These are phyloP conservation scores for Plebejus melissa DNA, from an alignment of 2,888 invertebrate genomes.

Conservation along the genomic window DNA sequence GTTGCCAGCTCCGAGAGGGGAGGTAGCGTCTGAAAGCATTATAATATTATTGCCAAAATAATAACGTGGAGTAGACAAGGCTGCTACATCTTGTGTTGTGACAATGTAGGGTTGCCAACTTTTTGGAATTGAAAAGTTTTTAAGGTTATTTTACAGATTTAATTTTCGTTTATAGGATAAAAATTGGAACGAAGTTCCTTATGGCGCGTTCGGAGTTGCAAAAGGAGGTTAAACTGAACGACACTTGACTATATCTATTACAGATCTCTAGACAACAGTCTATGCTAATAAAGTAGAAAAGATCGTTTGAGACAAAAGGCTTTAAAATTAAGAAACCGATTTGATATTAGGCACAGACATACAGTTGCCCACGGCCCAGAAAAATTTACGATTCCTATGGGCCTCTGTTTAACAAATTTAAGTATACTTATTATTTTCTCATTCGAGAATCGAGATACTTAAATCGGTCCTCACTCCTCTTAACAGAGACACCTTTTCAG, in stretches of 20 bases:
- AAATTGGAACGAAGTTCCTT: too few species aligned
- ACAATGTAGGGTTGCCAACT: constrained; percentile 42
- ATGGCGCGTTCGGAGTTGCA: too few species aligned
- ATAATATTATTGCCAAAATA: constrained; percentile 72
- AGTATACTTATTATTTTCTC: too few species aligned
- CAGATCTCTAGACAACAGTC: too few species aligned
- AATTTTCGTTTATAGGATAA: background rate
- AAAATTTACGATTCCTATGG: too few species aligned
- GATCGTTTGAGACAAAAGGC: background rate
- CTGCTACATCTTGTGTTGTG: constrained; percentile 43
- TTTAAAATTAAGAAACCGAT: background rate
- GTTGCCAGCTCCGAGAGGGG: constrained; percentile 50
- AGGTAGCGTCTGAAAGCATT: constrained; percentile 55
- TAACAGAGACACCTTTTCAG: background rate
- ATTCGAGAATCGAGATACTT: too few species aligned
- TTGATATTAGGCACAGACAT: background rate
- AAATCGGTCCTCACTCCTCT: background rate
- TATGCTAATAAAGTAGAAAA: too few species aligned
- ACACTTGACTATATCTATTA: too few species aligned
- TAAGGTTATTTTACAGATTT: background rate
- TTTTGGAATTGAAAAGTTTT: background rate
- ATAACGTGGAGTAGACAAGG: constrained; percentile 55
- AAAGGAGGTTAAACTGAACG: too few species aligned
- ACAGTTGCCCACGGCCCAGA: too few species aligned
- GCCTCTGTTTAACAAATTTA: too few species aligned